Percentiles rank a stretch among this genome's conserved stretches.
Evolutionary conservation across 1,140 invertebrate species (phyloP).

Genomic region (Leptinotarsa lineolata): DNA sequence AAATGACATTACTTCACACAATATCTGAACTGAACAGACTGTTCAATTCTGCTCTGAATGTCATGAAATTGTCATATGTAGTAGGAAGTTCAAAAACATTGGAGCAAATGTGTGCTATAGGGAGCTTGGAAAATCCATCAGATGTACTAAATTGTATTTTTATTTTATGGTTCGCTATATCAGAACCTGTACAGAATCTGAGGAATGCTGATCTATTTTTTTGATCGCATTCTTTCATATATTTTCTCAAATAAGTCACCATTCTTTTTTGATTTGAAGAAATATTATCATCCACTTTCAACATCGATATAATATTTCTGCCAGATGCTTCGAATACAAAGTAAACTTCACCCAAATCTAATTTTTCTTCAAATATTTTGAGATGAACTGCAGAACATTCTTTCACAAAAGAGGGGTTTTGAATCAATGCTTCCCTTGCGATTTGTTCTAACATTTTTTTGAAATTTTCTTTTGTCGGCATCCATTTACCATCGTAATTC

Average conservation of each 20-base stretch:
- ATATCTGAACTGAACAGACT: background rate
- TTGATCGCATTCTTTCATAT: background rate
- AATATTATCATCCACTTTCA: background rate
- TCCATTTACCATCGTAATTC: too few relatives aligned
- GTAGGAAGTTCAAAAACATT: background rate
- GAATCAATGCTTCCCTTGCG: too few relatives aligned
- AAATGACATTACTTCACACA: too few relatives aligned
- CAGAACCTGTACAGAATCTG: background rate
- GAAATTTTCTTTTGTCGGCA: too few relatives aligned
- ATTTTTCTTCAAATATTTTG: too few relatives aligned
- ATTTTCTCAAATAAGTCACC: background rate
- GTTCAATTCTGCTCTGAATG: constrained; percentile 8
- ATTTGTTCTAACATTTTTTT: too few relatives aligned
- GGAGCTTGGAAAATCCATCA: background rate
- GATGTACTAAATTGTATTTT: background rate
- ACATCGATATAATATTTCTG: background rate
- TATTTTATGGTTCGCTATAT: background rate
- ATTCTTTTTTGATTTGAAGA: background rate
- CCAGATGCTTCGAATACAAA: background rate
- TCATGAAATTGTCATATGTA: background rate
- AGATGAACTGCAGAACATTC: too few relatives aligned
- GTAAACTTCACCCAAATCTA: too few relatives aligned
- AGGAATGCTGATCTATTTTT: background rate
- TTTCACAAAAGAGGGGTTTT: too few relatives aligned
- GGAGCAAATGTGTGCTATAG: constrained; percentile 7